Percentiles rank a stretch among this genome's conserved stretches.
Evolutionary conservation across 2,113 vertebrate genomes (phyloP).

Genomic region (Pelobates fuscus): DNA sequence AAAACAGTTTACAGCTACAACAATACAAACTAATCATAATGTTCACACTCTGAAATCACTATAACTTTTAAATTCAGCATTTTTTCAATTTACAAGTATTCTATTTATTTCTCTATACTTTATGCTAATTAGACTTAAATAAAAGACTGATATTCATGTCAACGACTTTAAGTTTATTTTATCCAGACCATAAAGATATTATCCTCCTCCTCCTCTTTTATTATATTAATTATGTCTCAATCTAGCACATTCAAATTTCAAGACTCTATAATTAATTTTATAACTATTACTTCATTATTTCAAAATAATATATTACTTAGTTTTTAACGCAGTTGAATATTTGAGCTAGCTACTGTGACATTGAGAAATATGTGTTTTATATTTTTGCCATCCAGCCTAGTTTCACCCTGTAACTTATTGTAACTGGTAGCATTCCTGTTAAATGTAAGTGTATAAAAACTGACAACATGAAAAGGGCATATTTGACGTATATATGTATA

Average conservation of each 20-base stretch:
- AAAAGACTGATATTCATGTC: slow-evolving; percentile 21
- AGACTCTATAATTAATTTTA: slow-evolving; percentile 22
- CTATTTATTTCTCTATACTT: too few species aligned
- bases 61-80: not conserved
- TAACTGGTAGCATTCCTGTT: not conserved
- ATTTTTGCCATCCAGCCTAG: not conserved
- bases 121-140: too few species aligned
- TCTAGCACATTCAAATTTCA: not conserved
- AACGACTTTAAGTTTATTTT: not conserved
- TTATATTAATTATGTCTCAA: slow-evolving; percentile 9
- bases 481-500: too few species aligned
- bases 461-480: not conserved
- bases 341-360: not conserved
- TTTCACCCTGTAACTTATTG: slow-evolving; percentile 1
- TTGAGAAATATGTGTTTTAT: slow-evolving; percentile 9
- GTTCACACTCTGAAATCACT: not conserved
- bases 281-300: slow-evolving; percentile 4
- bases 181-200: too few species aligned
- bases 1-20: slow-evolving; percentile 17
- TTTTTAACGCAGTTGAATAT: slow-evolving; percentile 9
- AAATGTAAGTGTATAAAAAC: not conserved
- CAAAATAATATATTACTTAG: not conserved
- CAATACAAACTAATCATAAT: slow-evolving; percentile 16
- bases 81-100: not conserved
- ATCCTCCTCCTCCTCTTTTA: too few species aligned